Conservation (phyloP, 2,113 vertebrate genomes). For the Machaerirhynchus nigripectus region DNA sequence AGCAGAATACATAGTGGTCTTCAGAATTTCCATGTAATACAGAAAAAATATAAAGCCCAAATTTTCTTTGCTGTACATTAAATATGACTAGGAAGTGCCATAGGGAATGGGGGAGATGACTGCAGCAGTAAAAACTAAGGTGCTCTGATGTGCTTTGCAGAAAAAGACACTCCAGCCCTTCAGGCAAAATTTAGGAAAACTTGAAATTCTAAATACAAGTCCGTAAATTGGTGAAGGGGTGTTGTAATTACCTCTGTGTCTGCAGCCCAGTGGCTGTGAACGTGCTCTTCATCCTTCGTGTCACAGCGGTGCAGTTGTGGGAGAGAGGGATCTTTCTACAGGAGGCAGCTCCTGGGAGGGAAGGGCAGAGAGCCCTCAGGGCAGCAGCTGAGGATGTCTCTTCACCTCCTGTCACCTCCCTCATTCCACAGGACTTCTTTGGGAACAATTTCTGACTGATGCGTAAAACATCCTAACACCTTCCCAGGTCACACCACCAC, state of each 20-base stretch:
- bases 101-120: neutral
- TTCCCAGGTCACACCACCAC: neutral
- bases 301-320: neutral
- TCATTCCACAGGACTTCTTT: fast-evolving
- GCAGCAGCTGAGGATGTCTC: neutral
- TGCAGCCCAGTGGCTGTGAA: neutral
- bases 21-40: neutral
- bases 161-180: neutral
- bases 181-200: neutral
- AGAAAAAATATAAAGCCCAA: neutral
- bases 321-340: neutral
- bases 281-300: fast-evolving
- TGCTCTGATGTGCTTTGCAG: neutral
- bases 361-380: neutral
- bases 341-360: neutral
- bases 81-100: neutral
- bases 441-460: neutral
- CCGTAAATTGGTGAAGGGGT: neutral
- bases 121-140: neutral
- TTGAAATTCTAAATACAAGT: neutral
- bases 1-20: neutral
- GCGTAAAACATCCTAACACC: neutral
- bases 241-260: neutral
- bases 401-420: neutral
- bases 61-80: neutral